Evolutionary conservation across 2,888 invertebrate species (phyloP), one percentile per base, ranked within the genome.

Genomic region (Alloplasta piceator): DNA sequence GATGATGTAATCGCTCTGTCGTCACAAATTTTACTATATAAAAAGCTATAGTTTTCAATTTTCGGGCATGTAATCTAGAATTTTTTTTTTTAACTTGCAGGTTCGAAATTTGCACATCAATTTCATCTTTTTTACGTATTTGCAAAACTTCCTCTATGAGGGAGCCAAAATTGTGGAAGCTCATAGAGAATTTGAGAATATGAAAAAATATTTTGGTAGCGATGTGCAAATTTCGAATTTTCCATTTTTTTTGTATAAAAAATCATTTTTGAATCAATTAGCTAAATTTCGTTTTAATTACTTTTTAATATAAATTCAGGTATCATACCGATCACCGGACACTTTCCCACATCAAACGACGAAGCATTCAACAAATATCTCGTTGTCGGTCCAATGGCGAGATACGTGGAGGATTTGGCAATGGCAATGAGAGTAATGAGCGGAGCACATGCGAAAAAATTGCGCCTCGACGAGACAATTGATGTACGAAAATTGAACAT

Each of bases 391-490:
- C 98, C 98, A 0, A 94, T 98, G 93, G 93, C 96, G 38, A 94
- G 98, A n/a, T 95, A 95, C 87, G 96, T 96, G 0, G 94, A 94
- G 36, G 98, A 98, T 93, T 93, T 98, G 26, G 91, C 93, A 0
- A 93, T 96, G 0, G 92, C 96, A 79, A 90, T 96, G 85, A 93
- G 93, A 86, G 92, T 96, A 2, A 93, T 97, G 93, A 94, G 94
- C 0, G 94, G 94, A 92, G 5, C 92, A 92, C 63, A 90, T 89
- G 4, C 73, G 80, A 0, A 14, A 10, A 86, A 91, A 46, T 88
- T 96, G 60, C 89, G 92, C 2, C 89, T 96, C 0, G 91, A 94
- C 36, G 92, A 93, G 26, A 93, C 94, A 0, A 93, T 96, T 0
- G 92, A 93, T 78, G 46, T 94, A 5, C 89, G 88, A 4, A 91